These are phyloP conservation scores for Aphelinus atriplicis DNA, from an alignment of 1,140 invertebrate genomes.

Conservation along the genomic window DNA sequence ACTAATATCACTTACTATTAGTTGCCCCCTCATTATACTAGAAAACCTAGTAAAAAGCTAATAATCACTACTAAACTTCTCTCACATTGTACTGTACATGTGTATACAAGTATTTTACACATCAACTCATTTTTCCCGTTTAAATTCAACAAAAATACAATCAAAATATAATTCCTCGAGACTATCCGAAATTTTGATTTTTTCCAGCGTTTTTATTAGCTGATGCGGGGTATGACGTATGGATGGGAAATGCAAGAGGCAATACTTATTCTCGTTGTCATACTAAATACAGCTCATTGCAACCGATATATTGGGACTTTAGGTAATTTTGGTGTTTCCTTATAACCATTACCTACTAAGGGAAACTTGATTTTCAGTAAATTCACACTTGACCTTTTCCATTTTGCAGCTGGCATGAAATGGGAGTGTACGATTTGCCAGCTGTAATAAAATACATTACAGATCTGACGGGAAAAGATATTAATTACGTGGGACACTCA, in stretches of 20 bases:
- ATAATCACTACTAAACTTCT: no score
- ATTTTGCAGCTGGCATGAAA: conserved; percentile 71
- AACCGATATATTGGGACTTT: conserved; percentile 68
- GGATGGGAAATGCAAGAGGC: conserved; percentile 76
- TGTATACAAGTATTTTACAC: no score
- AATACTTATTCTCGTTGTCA: conserved; percentile 74
- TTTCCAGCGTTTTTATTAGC: conserved; percentile 60
- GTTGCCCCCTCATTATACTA: no score
- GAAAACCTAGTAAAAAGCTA: no score
- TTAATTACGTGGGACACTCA: conserved; percentile 71
- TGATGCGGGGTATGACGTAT: conserved; percentile 76
- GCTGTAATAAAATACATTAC: conserved; percentile 70
- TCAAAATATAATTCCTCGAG: no score
- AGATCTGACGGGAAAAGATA: conserved; percentile 53
- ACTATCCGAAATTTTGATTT: no score
- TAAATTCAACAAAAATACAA: no score
- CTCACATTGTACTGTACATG: no score
- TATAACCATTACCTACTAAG: background rate
- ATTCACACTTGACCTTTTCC: background rate
- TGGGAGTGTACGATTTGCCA: conserved; percentile 73
- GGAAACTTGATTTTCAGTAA: background rate
- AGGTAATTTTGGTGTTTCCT: background rate
- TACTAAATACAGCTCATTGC: conserved; percentile 63
- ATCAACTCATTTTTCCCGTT: no score
- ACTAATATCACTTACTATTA: no score